phyloP scores from a whole-genome alignment of 1,140 invertebrate species.

The Chelonus insularis region DNA sequence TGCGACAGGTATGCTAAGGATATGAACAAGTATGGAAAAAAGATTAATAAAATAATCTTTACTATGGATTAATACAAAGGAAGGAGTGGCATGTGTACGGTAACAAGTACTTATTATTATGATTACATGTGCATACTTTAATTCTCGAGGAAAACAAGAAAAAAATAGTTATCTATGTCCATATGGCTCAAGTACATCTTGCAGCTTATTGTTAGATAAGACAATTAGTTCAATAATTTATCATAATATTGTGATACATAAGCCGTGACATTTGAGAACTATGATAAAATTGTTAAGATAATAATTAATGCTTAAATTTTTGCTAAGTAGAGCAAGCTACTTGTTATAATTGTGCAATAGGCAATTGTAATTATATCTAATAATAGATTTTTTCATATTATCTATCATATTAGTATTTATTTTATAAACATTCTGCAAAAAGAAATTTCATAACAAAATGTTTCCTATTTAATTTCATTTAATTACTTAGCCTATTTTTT shows the following conservation, averaged over 20 bases:
- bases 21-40: no score
- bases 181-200: neutral
- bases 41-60: neutral
- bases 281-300: neutral
- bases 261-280: slow-evolving; percentile 14
- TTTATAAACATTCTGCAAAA: no score
- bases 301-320: no score
- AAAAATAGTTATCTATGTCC: neutral
- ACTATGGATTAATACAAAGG: neutral
- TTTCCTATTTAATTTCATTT: no score
- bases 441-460: no score
- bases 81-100: slow-evolving; percentile 6
- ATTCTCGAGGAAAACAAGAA: slow-evolving; percentile 14
- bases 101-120: slow-evolving; percentile 4
- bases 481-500: no score
- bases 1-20: no score
- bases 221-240: neutral
- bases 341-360: neutral
- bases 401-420: no score
- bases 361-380: no score
- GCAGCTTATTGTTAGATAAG: neutral
- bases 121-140: neutral
- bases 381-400: no score
- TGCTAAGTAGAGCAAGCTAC: neutral
- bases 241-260: neutral